Evolutionary conservation across 1,140 invertebrate species (phyloP), one percentile per base, ranked within the genome.

Genomic region (Centruroides sculpturatus): DNA sequence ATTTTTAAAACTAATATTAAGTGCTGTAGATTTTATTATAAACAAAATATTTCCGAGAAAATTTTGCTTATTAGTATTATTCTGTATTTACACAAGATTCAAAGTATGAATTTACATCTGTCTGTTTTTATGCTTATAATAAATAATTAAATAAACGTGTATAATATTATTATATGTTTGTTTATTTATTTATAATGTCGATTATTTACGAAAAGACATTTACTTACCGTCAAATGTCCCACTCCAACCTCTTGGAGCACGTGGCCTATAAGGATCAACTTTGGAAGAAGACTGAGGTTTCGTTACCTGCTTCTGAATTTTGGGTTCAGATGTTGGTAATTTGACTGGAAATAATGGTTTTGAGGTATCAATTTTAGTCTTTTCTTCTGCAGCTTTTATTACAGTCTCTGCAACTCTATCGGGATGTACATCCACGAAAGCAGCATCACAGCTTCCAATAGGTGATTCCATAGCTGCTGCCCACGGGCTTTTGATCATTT

Each of bases 401-500:
- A 64, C 63, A 46, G 63, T 64, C 35, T 64, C 63, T 12, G 63
- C 64, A 12, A 65, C 12, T 8, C 57, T 50, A n/a, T 52, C 61
- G 0, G 64, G 64, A 13, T 54, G 47, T 3, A 61, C 57, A 0
- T 56, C 13, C 5, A 47, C 71, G 71, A 86, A 86, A 49, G 84
- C 84, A 3, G 77, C 71, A 47, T 85, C 83, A 3, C 85, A 83
- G 9, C 78, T 81, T 11, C 84, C 84, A 47, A 60, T 55, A 2
- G 71, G 69, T 23, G 83, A 82, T 71, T 83, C 78, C 41, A 85
- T 70, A 7, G 84, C 84, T 3, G 84, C 84, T 65, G 86, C 82
- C 84, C 85, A 86, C 0, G 85, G 85, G 0, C 82, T 82, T 71
- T 83, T 80, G 0, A 84, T 70, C 12, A 85, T 69, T 63, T 82